These are phyloP conservation scores for Tricholaema leucomelas DNA, from an alignment of 2,113 vertebrate genomes.

Conservation along the genomic window DNA sequence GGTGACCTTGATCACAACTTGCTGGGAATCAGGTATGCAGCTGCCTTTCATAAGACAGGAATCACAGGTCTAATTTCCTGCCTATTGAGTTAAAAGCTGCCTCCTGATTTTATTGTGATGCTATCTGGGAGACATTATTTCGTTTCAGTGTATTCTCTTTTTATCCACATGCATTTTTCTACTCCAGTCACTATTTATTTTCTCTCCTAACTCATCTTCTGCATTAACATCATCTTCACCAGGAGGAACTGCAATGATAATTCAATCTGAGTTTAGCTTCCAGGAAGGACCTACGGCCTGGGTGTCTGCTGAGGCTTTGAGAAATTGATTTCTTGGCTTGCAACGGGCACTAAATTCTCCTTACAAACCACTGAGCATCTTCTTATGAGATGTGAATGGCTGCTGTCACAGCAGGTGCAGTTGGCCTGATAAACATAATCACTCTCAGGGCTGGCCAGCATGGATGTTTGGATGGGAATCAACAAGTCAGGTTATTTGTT, in stretches of 20 bases:
- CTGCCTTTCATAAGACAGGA: neutral
- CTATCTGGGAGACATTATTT: neutral
- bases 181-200: neutral
- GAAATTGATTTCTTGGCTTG: conserved; percentile 6
- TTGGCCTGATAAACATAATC: neutral
- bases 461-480: neutral
- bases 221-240: neutral
- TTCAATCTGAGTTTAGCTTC: neutral
- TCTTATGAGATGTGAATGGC: neutral
- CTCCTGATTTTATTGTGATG: neutral
- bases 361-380: neutral
- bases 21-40: neutral
- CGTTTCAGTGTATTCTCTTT: neutral
- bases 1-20: neutral
- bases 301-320: neutral
- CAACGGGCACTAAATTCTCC: neutral
- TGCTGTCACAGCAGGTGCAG: conserved; percentile 4
- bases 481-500: neutral
- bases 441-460: neutral
- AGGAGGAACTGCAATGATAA: neutral
- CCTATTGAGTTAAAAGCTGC: conserved; percentile 16
- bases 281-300: neutral
- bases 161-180: neutral
- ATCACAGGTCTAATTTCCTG: conserved; percentile 33
- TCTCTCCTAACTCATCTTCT: conserved; percentile 4